Conservation (phyloP, 1,140 invertebrate genomes). For the Atta texana region DNA sequence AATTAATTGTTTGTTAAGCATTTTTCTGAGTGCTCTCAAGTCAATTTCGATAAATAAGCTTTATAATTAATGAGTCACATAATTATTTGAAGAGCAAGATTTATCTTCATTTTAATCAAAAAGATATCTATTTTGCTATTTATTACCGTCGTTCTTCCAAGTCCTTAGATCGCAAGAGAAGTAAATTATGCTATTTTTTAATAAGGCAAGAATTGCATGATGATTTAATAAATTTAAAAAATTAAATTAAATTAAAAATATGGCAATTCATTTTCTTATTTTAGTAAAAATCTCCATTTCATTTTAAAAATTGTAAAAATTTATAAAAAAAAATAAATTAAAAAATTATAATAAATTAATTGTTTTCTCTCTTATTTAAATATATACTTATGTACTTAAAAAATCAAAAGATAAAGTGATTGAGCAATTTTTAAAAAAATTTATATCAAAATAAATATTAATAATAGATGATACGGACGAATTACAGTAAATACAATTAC, state of each 20-base stretch:
- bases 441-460: neutral
- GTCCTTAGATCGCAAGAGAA: neutral
- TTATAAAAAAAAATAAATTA: no score
- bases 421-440: neutral
- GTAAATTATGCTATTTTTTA: neutral
- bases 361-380: no score
- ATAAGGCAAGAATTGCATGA: neutral
- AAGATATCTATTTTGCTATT: neutral
- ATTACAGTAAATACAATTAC: no score
- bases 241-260: neutral
- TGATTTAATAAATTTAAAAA: conserved; percentile 5
- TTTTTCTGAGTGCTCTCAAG: neutral
- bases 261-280: neutral
- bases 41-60: neutral
- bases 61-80: neutral
- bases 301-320: neutral
- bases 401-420: neutral
- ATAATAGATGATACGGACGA: no score
- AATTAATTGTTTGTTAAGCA: neutral
- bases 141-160: neutral
- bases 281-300: neutral
- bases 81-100: neutral
- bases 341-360: no score
- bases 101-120: no score
- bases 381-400: neutral